phyloP scores from a whole-genome alignment of 2,888 invertebrate genomes.

The Eupithecia vulgata region DNA sequence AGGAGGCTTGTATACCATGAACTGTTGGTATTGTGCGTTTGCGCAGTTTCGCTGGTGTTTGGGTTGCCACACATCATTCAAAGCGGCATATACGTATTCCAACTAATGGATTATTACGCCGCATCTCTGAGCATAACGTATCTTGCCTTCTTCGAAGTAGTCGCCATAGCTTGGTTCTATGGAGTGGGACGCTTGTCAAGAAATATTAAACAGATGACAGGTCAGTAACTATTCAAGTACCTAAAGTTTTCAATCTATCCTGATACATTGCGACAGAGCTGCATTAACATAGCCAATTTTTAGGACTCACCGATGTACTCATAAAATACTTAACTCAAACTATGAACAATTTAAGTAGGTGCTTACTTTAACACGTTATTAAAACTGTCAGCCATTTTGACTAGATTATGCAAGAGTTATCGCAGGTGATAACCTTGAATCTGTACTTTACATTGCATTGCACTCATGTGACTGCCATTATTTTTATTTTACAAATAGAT shows the following conservation, averaged over 20 bases:
- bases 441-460: slow-evolving; percentile 17
- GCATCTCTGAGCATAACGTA: slow-evolving; percentile 96
- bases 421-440: slow-evolving; percentile 36
- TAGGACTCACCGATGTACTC: background rate
- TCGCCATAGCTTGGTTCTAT: slow-evolving; percentile 96
- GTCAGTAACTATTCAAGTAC: slow-evolving; percentile 68
- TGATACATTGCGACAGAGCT: background rate
- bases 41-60: slow-evolving; percentile 91
- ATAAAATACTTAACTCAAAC: background rate
- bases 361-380: background rate
- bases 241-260: background rate
- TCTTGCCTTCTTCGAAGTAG: slow-evolving; percentile 96
- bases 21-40: slow-evolving; percentile 92
- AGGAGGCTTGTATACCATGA: slow-evolving; percentile 93
- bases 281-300: background rate
- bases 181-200: slow-evolving; percentile 91
- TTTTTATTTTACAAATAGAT: slow-evolving; percentile 21
- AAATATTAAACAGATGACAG: slow-evolving; percentile 96
- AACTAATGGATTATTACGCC: slow-evolving; percentile 96
- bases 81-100: slow-evolving; percentile 96
- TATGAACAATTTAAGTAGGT: background rate
- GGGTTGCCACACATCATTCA: slow-evolving; percentile 95
- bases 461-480: slow-evolving; percentile 31
- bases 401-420: slow-evolving; percentile 28
- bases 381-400: slow-evolving; percentile 13